Conservation (phyloP, 2,888 invertebrate species). For the Malthinus seriepunctatus region DNA sequence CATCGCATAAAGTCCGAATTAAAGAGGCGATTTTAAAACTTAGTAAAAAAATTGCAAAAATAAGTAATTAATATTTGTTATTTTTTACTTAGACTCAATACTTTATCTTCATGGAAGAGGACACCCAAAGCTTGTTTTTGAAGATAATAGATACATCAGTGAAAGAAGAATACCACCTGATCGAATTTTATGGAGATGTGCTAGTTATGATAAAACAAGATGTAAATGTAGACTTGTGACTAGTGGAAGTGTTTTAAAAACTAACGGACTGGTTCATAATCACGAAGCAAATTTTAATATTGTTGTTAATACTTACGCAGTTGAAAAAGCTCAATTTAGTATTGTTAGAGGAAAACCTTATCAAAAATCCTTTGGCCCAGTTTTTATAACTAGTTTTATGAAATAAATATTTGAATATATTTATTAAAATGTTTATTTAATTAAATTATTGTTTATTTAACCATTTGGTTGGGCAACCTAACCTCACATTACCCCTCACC, state of each 20-base stretch:
- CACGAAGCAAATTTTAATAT: slow-evolving; percentile 30
- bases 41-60: background rate
- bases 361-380: too few relatives aligned
- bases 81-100: slow-evolving; percentile 13
- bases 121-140: slow-evolving; percentile 41
- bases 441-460: too few relatives aligned
- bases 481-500: too few relatives aligned
- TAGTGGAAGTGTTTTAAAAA: slow-evolving; percentile 32
- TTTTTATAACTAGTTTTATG: too few relatives aligned
- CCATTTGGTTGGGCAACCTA: too few relatives aligned
- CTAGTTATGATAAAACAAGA: slow-evolving; percentile 36
- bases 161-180: slow-evolving; percentile 35
- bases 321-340: background rate
- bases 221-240: slow-evolving; percentile 42
- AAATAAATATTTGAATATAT: too few relatives aligned
- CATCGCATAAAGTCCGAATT: too few relatives aligned
- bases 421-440: too few relatives aligned
- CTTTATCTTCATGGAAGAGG: slow-evolving; percentile 38
- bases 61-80: background rate
- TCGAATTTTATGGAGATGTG: slow-evolving; percentile 43
- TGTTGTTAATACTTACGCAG: slow-evolving; percentile 3
- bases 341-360: background rate
- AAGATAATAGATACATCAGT: slow-evolving; percentile 37
- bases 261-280: slow-evolving; percentile 34
- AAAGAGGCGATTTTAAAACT: too few relatives aligned